Evolutionary conservation across 92 coral and sea anemone genomes (phyloP).

Genomic region (Heteractis magnifica): DNA sequence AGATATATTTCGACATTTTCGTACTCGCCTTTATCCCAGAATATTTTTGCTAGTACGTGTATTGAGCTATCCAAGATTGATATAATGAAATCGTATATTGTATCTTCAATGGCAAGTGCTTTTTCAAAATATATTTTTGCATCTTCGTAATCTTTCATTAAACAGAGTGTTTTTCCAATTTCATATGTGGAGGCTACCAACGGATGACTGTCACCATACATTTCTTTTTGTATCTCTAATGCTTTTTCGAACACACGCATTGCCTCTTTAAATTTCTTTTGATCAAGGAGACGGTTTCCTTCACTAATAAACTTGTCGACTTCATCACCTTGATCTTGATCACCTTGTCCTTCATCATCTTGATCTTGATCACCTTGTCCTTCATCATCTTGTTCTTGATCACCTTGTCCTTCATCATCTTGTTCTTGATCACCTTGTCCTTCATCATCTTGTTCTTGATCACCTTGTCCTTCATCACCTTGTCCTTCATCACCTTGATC

Average conservation of each 20-base stretch:
- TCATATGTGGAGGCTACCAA: not conserved
- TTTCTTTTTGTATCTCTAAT: not conserved
- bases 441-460: not conserved
- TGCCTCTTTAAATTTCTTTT: not conserved
- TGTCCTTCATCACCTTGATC: not conserved
- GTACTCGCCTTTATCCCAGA: not conserved
- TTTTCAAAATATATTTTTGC: constrained; percentile 1
- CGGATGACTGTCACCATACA: constrained; percentile 10
- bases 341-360: too few species aligned
- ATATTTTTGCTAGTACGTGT: not conserved
- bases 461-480: not conserved
- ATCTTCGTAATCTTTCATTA: not conserved
- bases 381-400: not conserved
- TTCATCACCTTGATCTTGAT: not conserved
- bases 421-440: not conserved
- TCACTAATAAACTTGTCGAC: not conserved
- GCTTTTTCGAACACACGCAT: not conserved
- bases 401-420: not conserved
- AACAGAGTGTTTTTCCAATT: constrained; percentile 4
- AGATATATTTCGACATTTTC: constrained; percentile 2
- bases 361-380: not conserved
- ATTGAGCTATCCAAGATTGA: not conserved
- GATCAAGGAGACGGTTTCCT: not conserved
- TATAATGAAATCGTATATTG: not conserved
- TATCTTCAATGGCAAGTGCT: constrained; percentile 3